phyloP scores from a whole-genome alignment of 2,797 vertebrate species.

The Falco peregrinus region DNA sequence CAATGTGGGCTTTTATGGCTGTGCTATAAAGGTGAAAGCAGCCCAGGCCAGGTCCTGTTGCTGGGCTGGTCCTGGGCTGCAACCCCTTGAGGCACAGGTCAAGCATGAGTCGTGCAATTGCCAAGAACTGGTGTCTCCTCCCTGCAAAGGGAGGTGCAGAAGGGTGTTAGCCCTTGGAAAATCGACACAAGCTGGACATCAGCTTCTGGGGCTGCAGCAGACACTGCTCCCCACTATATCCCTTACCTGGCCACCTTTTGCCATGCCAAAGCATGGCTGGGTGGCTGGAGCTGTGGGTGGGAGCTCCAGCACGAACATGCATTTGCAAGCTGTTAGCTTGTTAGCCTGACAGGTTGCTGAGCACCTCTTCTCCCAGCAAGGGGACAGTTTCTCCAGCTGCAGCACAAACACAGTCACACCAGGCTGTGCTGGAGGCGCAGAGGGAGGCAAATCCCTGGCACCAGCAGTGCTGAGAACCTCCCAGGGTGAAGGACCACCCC shows the following conservation, averaged over 20 bases:
- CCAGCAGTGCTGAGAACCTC: not conserved
- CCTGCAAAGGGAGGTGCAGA: not conserved
- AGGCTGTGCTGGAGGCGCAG: not conserved
- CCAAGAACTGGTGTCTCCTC: not conserved
- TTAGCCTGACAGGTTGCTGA: not conserved
- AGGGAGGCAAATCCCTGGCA: not conserved
- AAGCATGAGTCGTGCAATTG: not conserved
- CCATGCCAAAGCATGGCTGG: accelerated
- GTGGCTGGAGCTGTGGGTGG: not conserved
- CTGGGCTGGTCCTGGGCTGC: not conserved
- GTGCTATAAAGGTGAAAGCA: not conserved
- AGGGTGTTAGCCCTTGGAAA: not conserved
- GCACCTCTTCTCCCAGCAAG: not conserved
- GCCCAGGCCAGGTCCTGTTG: not conserved
- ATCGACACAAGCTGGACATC: not conserved
- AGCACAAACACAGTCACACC: accelerated
- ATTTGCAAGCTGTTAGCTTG: not conserved
- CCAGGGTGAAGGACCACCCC: not conserved
- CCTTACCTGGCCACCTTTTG: not conserved
- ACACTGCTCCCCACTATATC: not conserved
- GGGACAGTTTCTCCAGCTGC: not conserved
- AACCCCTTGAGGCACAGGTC: too few relatives aligned
- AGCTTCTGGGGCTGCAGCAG: not conserved
- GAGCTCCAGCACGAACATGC: not conserved
- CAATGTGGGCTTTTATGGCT: not conserved